Evolutionary conservation across 35 echinoderm and acorn worm species (phyloP).

Genomic region (Apostichopus parvimensis): DNA sequence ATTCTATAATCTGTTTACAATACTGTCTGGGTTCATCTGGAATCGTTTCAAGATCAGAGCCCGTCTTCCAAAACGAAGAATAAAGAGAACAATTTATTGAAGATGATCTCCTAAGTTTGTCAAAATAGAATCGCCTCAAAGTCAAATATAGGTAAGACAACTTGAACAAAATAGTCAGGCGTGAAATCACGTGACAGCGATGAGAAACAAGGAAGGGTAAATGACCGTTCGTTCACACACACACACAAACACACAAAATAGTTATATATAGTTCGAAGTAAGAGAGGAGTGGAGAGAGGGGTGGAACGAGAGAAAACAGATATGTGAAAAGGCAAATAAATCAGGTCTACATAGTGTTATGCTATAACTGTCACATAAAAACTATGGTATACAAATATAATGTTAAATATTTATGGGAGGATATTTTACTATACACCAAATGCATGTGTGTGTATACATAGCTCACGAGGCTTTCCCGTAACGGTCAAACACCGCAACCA

Average conservation of each 20-base stretch:
- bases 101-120: slow-evolving; percentile 14
- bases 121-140: neutral
- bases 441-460: no score
- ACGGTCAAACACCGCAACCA: no score
- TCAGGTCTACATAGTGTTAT: neutral
- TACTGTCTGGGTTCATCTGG: slow-evolving; percentile 25
- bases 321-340: no score
- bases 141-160: neutral
- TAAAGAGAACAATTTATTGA: neutral
- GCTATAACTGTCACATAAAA: neutral
- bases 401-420: no score
- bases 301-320: no score
- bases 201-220: neutral
- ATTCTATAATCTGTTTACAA: slow-evolving; percentile 37
- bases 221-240: neutral
- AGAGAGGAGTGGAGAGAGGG: no score
- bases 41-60: neutral
- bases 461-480: no score
- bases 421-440: no score
- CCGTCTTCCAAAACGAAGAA: neutral
- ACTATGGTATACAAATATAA: neutral
- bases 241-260: neutral
- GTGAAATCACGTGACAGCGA: slow-evolving; percentile 33
- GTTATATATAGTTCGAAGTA: no score
- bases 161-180: neutral